phyloP scores from a whole-genome alignment of 2,797 vertebrate species.

The Typhlichthys eigenmanni region DNA sequence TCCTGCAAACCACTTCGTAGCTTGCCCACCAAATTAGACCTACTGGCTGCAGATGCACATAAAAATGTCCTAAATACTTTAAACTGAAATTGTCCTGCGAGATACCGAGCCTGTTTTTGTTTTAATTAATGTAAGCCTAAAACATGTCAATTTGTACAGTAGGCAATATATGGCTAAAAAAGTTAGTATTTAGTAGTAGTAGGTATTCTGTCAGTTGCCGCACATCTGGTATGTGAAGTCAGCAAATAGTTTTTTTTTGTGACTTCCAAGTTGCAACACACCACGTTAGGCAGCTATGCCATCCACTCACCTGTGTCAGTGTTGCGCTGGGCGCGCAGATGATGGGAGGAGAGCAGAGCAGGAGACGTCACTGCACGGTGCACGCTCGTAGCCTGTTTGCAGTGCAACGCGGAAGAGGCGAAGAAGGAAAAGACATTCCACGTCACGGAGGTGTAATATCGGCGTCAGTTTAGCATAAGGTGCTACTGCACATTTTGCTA shows the following conservation, averaged over 20 bases:
- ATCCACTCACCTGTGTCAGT: conserved; percentile 47
- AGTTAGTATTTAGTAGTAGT: too few species aligned
- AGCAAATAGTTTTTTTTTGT: too few species aligned
- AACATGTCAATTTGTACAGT: too few species aligned
- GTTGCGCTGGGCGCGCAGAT: conserved; percentile 15
- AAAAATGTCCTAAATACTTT: too few species aligned
- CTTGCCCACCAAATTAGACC: neutral
- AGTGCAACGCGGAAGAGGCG: conserved; percentile 75
- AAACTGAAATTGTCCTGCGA: too few species aligned
- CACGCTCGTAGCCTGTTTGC: conserved; percentile 33
- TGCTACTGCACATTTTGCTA: conserved; percentile 27
- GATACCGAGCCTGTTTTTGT: too few species aligned
- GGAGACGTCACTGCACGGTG: conserved; percentile 51
- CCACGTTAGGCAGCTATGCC: neutral
- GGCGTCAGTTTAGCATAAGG: conserved; percentile 58
- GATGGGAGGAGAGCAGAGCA: conserved; percentile 14
- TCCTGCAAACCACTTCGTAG: neutral
- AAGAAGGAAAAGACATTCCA: conserved; percentile 63
- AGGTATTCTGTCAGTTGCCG: too few species aligned
- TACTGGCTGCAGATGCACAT: too few species aligned
- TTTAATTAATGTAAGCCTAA: too few species aligned
- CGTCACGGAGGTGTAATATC: conserved; percentile 78
- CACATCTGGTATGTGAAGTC: too few species aligned
- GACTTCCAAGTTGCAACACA: too few species aligned
- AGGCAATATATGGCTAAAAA: too few species aligned